Evolutionary conservation across 2,888 invertebrate genomes (phyloP), one percentile per base, ranked within the genome.

Genomic region (Aleiodes leptofemur): DNA sequence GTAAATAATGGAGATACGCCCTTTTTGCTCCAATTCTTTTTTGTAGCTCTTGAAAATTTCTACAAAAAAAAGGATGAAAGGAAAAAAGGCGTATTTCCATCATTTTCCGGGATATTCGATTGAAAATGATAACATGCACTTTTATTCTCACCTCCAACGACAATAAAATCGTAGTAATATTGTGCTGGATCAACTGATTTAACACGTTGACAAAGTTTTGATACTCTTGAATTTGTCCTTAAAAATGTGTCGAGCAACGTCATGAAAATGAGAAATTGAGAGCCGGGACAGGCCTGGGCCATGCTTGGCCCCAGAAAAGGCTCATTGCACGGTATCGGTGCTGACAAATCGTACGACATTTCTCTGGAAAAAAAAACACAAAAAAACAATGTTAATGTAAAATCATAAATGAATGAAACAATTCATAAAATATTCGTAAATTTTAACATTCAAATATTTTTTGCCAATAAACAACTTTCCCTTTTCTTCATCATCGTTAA

Each of bases 191-290:
- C 86, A 69, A 82, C 86, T 7, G 92, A 91, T 11, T 75, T 84
- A 5, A 94, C 90, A 61, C 94, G 90, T 75, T 92, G 90, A 86
- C 94, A 94, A 0, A 93, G 91, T 43, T 84, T 83, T 8, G 89
- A 86, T 43, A 89, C 80, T 29, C 83, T 83, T 0, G 82, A 76
- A 72, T 86, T 86, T 14, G 84, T 79, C 4, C 92, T 91, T 74
- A 94, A 87, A 85, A 93, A 93, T 0, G 92, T 90, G 80, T 94
- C 93, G 85, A 94, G 83, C 0, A 94, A 88, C 13, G 91, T 91
- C 94, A 94, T 94, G 90, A 94, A 94, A 5, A 93, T 84, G 13
- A 94, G 83, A 81, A 92, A 92, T 80, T 92, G 90, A n/a, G 92
- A 91, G 2, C 92, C 91, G 9, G 91, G 89, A 81, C 94, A 94